These are phyloP conservation scores for Tursiops truncatus DNA, from an alignment of 2,113 vertebrate species.

Conservation along the genomic window DNA sequence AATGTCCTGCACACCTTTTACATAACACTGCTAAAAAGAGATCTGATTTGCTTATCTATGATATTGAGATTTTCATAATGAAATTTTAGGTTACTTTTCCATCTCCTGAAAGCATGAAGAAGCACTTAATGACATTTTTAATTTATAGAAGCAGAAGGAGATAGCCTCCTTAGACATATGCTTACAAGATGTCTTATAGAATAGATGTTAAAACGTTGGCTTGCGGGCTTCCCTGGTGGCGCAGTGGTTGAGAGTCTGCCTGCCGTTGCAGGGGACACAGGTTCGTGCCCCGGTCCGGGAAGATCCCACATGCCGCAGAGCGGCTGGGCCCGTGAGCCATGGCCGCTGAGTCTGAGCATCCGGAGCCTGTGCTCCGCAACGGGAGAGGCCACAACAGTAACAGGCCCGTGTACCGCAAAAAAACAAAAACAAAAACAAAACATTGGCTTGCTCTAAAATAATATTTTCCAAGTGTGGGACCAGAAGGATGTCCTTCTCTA, in stretches of 20 bases:
- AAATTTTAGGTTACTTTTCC: background rate
- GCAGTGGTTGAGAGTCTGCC: too few relatives aligned
- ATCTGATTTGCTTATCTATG: background rate
- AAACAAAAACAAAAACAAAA: background rate
- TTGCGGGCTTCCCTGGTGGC: background rate
- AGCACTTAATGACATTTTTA: background rate
- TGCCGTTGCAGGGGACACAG: too few relatives aligned
- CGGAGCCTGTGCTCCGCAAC: too few relatives aligned
- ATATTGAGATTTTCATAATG: background rate
- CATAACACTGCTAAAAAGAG: background rate
- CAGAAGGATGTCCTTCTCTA: background rate
- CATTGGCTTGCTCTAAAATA: background rate
- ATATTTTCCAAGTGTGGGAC: constrained; percentile 22
- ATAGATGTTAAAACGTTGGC: background rate
- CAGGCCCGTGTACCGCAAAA: too few relatives aligned
- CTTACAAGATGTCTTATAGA: background rate
- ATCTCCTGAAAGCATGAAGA: background rate
- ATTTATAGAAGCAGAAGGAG: constrained; percentile 10
- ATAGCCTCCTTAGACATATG: constrained; percentile 14
- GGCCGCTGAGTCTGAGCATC: too few relatives aligned
- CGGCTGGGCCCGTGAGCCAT: too few relatives aligned
- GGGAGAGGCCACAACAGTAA: too few relatives aligned
- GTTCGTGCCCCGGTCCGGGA: too few relatives aligned
- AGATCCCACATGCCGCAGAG: too few relatives aligned
- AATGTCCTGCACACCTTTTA: background rate